Conservation (phyloP, 1,140 invertebrate genomes). For the Phymorhynchus buccinoides region DNA sequence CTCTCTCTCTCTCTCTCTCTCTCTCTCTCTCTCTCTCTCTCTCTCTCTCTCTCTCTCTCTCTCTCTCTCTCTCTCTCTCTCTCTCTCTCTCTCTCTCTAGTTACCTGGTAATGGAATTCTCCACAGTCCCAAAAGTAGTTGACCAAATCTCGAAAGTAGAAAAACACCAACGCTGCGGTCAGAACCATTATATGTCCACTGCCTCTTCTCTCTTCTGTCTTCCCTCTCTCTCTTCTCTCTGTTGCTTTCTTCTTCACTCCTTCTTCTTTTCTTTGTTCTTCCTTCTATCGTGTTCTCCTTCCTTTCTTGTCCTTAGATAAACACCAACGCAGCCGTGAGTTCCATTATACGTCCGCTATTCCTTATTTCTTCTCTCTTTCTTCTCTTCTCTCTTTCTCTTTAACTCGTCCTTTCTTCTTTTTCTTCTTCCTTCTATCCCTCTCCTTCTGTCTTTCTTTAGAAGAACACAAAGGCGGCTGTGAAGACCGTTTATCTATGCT, state of each 20-base stretch:
- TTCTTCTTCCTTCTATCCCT: too few relatives aligned
- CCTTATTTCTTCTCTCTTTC: too few relatives aligned
- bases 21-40: neutral
- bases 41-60: neutral
- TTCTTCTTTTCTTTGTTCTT: too few relatives aligned
- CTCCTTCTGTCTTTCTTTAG: too few relatives aligned
- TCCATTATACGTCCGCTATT: too few relatives aligned
- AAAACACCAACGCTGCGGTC: slow-evolving; percentile 43
- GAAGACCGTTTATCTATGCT: too few relatives aligned
- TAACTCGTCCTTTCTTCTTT: too few relatives aligned
- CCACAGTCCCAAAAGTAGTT: slow-evolving; percentile 42
- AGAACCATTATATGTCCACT: slow-evolving; percentile 36
- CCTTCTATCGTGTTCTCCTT: neutral
- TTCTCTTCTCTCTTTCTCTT: too few relatives aligned
- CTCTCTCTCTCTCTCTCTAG: slow-evolving; percentile 15
- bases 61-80: slow-evolving; percentile 9
- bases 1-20: neutral
- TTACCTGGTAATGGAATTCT: slow-evolving; percentile 39
- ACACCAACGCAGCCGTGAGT: neutral
- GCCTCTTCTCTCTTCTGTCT: neutral
- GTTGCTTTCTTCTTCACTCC: neutral
- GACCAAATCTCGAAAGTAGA: slow-evolving; percentile 49
- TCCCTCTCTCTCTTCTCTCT: neutral
- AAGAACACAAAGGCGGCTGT: too few relatives aligned
- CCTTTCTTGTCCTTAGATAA: neutral